A percentile compares a stretch with the other conserved stretches of the same genome.
Evolutionary conservation across 1,140 invertebrate genomes (phyloP).

Genomic region (Nasonia giraulti): DNA sequence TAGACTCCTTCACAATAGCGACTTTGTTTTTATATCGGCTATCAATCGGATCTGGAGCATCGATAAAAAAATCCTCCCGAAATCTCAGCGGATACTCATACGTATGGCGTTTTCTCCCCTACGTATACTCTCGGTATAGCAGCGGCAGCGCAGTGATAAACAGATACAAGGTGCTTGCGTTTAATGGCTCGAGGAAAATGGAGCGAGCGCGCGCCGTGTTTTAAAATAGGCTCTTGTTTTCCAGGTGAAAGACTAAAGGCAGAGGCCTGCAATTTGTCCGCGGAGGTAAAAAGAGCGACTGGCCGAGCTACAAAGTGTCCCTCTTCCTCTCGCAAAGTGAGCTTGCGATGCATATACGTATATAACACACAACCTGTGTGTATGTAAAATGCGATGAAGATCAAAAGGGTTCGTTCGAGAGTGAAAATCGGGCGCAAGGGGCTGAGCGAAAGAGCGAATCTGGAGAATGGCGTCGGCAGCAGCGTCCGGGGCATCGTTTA

Average conservation of each 20-base stretch:
- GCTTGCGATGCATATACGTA: not conserved
- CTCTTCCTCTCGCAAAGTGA: too few species aligned
- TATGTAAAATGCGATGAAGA: conserved; percentile 30
- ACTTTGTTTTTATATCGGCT: too few species aligned
- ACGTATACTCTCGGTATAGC: too few species aligned
- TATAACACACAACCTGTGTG: not conserved
- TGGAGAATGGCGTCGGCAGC: conserved; percentile 32
- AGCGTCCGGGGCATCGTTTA: conserved; percentile 39
- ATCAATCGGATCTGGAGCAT: too few species aligned
- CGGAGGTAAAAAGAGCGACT: conserved; percentile 15
- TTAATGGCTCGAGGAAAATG: conserved; percentile 42
- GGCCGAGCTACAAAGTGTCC: too few species aligned
- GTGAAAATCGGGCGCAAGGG: conserved; percentile 35
- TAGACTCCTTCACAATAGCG: too few species aligned
- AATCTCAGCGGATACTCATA: too few species aligned
- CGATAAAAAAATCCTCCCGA: too few species aligned
- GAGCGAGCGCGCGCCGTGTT: not conserved
- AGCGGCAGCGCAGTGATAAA: not conserved
- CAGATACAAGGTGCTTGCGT: conserved; percentile 12
- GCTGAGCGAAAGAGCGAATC: conserved; percentile 12
- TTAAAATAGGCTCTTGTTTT: conserved; percentile 36
- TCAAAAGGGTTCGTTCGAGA: conserved; percentile 50
- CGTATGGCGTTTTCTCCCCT: not conserved
- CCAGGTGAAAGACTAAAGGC: conserved; percentile 47
- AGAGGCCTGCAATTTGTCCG: not conserved